Evolutionary conservation across 92 coral and sea anemone genomes (phyloP).

Genomic region (Bergia sp.): DNA sequence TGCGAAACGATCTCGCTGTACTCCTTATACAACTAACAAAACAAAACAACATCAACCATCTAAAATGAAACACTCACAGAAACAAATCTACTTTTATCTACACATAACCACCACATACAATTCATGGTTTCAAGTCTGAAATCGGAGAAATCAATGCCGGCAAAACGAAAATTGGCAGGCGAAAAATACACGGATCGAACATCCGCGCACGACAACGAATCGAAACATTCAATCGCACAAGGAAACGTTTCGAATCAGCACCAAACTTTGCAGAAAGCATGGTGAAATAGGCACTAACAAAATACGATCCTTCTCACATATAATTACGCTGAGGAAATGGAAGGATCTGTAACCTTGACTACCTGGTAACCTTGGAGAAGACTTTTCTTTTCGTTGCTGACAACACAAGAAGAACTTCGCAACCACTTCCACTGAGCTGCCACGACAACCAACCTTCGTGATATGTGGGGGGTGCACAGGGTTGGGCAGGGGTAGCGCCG

Average conservation of each 20-base stretch:
- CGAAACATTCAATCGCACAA: slow-evolving; percentile 22
- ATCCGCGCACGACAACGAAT: background rate
- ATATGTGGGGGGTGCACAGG: slow-evolving; percentile 12
- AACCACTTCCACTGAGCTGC: slow-evolving; percentile 81
- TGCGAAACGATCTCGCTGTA: slow-evolving; percentile 4
- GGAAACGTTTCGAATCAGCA: slow-evolving; percentile 43
- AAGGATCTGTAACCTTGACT: slow-evolving; percentile 99
- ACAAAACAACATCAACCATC: background rate
- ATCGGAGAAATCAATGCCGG: slow-evolving; percentile 24
- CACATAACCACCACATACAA: slow-evolving; percentile 33
- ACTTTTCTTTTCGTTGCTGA: slow-evolving; percentile 96
- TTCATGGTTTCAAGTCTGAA: slow-evolving; percentile 25
- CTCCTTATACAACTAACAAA: background rate
- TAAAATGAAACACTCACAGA: slow-evolving; percentile 5
- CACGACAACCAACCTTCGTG: slow-evolving; percentile 78
- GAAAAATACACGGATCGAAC: slow-evolving; percentile 44
- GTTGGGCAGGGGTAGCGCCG: slow-evolving; percentile 5
- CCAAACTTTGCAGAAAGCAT: slow-evolving; percentile 32
- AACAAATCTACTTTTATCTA: slow-evolving; percentile 19
- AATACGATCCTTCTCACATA: slow-evolving; percentile 77
- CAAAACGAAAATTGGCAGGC: slow-evolving; percentile 39
- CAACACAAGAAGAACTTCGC: slow-evolving; percentile 98
- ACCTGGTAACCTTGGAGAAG: slow-evolving; percentile 99
- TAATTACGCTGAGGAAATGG: slow-evolving; percentile 93
- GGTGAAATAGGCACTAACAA: slow-evolving; percentile 51